Conservation (phyloP, 2,888 invertebrate genomes). For the Sinohyriopsis cumingii region DNA sequence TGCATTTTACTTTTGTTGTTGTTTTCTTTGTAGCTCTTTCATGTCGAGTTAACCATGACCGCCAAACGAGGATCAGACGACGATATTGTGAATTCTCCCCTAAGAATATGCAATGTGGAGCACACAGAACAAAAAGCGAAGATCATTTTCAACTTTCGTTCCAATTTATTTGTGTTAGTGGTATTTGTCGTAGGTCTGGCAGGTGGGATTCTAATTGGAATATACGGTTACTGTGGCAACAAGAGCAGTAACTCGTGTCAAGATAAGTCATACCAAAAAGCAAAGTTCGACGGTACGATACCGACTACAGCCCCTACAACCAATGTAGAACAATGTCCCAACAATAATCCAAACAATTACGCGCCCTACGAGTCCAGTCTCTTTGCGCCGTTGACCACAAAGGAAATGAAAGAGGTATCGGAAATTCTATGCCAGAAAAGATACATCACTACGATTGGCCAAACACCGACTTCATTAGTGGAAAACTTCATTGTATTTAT, state of each 20-base stretch:
- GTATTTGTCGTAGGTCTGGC: slow-evolving; percentile 25
- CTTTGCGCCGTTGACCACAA: slow-evolving; percentile 34
- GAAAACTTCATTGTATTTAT: slow-evolving; percentile 44
- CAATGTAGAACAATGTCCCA: slow-evolving; percentile 16
- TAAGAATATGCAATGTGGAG: too few relatives aligned
- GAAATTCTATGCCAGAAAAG: slow-evolving; percentile 16
- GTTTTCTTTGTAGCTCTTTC: too few relatives aligned
- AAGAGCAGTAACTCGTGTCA: neutral
- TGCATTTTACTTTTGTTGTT: too few relatives aligned
- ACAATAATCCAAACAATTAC: slow-evolving; percentile 21
- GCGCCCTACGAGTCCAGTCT: slow-evolving; percentile 24
- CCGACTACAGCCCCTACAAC: neutral
- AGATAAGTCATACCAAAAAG: too few relatives aligned
- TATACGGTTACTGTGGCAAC: slow-evolving; percentile 22
- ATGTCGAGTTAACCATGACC: too few relatives aligned
- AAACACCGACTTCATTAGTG: slow-evolving; percentile 19
- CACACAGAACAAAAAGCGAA: too few relatives aligned
- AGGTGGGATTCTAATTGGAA: slow-evolving; percentile 35
- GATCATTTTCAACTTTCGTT: too few relatives aligned
- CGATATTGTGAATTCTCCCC: too few relatives aligned
- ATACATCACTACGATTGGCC: slow-evolving; percentile 21
- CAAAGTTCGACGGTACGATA: too few relatives aligned
- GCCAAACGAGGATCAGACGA: too few relatives aligned
- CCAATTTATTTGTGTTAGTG: slow-evolving; percentile 16
- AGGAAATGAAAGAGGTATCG: slow-evolving; percentile 37